A percentile compares a stretch with the other conserved stretches of the same genome.
Evolutionary conservation across 2,797 vertebrate species (phyloP).

Genomic region (Leptoclinus maculatus): DNA sequence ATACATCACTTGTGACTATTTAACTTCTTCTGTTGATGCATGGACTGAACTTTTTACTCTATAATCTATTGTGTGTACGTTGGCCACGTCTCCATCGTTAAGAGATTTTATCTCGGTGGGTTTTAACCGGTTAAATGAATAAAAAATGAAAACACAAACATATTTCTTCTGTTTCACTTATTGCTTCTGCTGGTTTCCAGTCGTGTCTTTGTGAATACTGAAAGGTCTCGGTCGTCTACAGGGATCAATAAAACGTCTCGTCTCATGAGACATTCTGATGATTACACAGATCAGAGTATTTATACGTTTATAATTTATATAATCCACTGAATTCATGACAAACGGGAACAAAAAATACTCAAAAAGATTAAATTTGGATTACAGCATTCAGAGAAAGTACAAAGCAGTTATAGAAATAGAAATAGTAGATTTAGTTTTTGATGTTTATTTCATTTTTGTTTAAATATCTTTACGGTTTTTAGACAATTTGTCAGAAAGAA

Average conservation of each 20-base stretch:
- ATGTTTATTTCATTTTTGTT: not conserved
- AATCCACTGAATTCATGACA: not conserved
- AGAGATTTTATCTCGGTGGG: too few species aligned
- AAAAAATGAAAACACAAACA: not conserved
- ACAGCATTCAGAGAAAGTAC: not conserved
- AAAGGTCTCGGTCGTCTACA: not conserved
- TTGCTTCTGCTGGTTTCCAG: not conserved
- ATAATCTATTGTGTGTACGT: too few species aligned
- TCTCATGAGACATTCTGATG: conserved; percentile 50
- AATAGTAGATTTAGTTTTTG: not conserved
- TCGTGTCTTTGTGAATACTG: accelerated
- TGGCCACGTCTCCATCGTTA: too few species aligned
- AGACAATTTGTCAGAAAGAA: not conserved
- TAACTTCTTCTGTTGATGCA: too few species aligned
- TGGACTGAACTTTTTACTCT: too few species aligned
- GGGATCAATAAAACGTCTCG: conserved; percentile 50
- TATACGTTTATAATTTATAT: too few species aligned
- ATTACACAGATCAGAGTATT: conserved; percentile 1
- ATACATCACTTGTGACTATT: too few species aligned
- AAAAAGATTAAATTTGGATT: not conserved
- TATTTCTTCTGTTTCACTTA: not conserved
- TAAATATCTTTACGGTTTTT: not conserved
- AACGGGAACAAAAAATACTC: not conserved
- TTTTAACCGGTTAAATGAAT: not conserved
- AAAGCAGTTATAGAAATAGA: not conserved